These are phyloP conservation scores for Mantis religiosa DNA, from an alignment of 2,888 invertebrate species.

Conservation along the genomic window DNA sequence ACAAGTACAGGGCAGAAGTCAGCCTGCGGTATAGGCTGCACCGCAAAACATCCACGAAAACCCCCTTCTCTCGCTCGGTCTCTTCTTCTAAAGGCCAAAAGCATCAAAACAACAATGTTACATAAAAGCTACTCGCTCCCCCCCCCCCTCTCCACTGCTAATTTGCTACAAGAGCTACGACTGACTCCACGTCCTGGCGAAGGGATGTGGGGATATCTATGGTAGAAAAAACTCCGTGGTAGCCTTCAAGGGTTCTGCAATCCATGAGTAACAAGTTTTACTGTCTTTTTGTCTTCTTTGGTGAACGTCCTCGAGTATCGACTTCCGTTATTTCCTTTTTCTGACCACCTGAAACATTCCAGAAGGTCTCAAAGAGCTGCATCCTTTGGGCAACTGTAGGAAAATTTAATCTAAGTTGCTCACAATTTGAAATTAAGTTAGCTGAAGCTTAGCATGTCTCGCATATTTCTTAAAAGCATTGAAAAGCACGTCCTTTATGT, in stretches of 20 bases:
- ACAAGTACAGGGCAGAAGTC: constrained; percentile 3
- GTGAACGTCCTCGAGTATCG: neutral
- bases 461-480: too few species aligned
- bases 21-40: constrained; percentile 14
- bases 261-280: neutral
- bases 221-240: neutral
- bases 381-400: neutral
- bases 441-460: too few species aligned
- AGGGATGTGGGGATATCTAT: neutral
- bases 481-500: too few species aligned
- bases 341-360: neutral
- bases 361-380: neutral
- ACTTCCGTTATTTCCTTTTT: neutral
- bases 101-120: constrained; percentile 14
- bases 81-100: constrained; percentile 1
- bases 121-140: neutral
- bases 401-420: too few species aligned
- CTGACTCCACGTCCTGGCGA: neutral
- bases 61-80: neutral
- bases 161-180: constrained; percentile 4
- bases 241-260: constrained; percentile 13
- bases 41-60: constrained; percentile 18
- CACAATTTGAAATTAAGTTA: too few species aligned
- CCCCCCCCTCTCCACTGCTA: neutral
- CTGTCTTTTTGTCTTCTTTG: neutral